Conservation (phyloP, 1,140 invertebrate species). For the Anoplolepis gracilipes region DNA sequence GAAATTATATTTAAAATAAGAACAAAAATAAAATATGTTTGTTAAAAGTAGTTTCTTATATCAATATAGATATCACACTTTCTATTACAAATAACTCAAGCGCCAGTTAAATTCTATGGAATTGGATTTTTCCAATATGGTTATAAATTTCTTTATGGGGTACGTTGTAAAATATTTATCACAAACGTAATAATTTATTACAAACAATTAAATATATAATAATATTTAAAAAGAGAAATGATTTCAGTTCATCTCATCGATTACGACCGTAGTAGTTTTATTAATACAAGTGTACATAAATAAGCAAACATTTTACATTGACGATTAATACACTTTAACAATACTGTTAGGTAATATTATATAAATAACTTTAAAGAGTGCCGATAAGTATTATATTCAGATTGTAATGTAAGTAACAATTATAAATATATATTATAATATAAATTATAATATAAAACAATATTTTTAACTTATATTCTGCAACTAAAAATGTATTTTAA, state of each 20-base stretch:
- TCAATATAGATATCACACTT: constrained; percentile 24
- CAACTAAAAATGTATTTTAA: too few relatives aligned
- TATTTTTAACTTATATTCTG: too few relatives aligned
- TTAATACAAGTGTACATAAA: not conserved
- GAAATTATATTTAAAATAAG: too few relatives aligned
- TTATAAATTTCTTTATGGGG: constrained; percentile 3
- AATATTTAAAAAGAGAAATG: not conserved
- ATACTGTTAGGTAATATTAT: not conserved
- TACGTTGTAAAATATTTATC: not conserved
- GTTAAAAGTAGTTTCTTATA: not conserved
- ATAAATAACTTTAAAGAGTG: not conserved
- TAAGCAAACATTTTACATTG: not conserved
- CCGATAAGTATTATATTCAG: too few relatives aligned
- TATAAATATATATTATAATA: too few relatives aligned
- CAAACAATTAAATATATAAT: not conserved
- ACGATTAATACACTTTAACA: not conserved
- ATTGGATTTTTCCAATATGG: constrained; percentile 28
- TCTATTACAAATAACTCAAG: not conserved
- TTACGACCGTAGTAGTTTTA: not conserved
- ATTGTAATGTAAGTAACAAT: too few relatives aligned
- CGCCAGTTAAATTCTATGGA: constrained; percentile 5
- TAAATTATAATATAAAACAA: too few relatives aligned
- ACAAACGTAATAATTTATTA: too few relatives aligned
- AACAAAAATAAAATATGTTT: too few relatives aligned
- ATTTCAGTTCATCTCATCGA: not conserved